Base-by-base conservation (phyloP, 2,113 vertebrate genomes). In the Syngnathus floridae region DNA sequence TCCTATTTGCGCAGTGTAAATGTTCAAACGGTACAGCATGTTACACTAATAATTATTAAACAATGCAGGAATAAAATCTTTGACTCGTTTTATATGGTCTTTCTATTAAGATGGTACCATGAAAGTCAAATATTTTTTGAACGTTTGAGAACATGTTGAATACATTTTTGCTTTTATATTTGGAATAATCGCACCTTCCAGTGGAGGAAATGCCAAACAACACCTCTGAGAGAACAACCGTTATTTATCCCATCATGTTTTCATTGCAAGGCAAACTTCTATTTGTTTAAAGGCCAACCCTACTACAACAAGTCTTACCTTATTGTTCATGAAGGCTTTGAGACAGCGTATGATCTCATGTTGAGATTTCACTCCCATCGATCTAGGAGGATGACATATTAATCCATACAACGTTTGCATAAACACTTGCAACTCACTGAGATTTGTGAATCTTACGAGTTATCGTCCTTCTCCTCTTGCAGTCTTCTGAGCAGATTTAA, bases 261-360 rank as follows among this genome's bases (percentile, higher is more conserved):
- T 13, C 40, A 11, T 41, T 4, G 40, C 40, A 41, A 13, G 11
- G 7, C 40, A 13, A 41, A 41, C 40, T 41, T 41, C 12, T 41
- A 2, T 13, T 14, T 1, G 7, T 8, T 3, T 51, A 10, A 51
- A 51, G 48, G n/a, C 8, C 19, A 21, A 19, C 17, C 46, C 2
- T 22, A 19, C 22, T 43, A 3, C 61, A 51, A 56, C 0, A 37
- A 31, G 7, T 54, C 84, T 89, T 67, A 94, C 94, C 91, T 92
- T 94, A 84, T 95, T 95, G 80, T 96, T 95, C 95, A 95, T 95
- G 70, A 95, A 95, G 57, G 93, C 92, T 87, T 96, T 96, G 35
- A 95, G 89, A 82, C 93, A 96, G 52, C 92, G 88, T 77, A 95
- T 94, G 71, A 95, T 92, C 81, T 96, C 94, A 57, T 93, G 91